Evolutionary conservation across 2,888 invertebrate species (phyloP).

Genomic region (Nudaria mundana): DNA sequence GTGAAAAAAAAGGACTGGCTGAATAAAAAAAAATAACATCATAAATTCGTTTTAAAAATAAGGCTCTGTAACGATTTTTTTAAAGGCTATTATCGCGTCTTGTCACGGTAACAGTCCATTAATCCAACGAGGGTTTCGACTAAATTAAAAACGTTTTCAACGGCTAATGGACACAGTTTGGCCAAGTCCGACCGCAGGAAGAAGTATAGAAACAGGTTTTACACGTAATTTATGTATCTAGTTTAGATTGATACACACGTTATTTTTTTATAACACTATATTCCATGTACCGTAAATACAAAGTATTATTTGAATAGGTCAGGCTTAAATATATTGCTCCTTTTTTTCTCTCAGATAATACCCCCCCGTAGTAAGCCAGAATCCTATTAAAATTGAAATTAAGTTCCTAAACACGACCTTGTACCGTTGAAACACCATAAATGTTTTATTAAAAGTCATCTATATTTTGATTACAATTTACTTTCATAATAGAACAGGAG

Average conservation of each 20-base stretch:
- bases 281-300: too few species aligned
- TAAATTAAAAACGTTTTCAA: conserved; percentile 40
- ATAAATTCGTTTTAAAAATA: conserved; percentile 19
- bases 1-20: conserved; percentile 4
- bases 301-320: too few species aligned
- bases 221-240: conserved; percentile 14
- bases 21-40: conserved; percentile 12
- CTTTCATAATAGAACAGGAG: conserved; percentile 36
- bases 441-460: conserved; percentile 39
- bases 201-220: conserved; percentile 16
- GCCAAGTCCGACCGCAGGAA: conserved; percentile 27
- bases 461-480: conserved; percentile 47
- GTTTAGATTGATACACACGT: conserved; percentile 3
- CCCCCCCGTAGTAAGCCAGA: conserved; percentile 2
- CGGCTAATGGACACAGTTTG: conserved; percentile 38
- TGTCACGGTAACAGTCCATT: conserved; percentile 40
- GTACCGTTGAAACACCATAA: conserved; percentile 30
- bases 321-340: too few species aligned
- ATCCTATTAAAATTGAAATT: conserved; percentile 51
- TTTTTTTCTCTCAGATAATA: neutral
- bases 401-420: conserved; percentile 34
- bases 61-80: conserved; percentile 17
- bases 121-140: conserved; percentile 37
- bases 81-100: conserved; percentile 29
- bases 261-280: neutral